Base-by-base conservation (phyloP, 2,888 invertebrate genomes). In the Thalpophila matura region DNA sequence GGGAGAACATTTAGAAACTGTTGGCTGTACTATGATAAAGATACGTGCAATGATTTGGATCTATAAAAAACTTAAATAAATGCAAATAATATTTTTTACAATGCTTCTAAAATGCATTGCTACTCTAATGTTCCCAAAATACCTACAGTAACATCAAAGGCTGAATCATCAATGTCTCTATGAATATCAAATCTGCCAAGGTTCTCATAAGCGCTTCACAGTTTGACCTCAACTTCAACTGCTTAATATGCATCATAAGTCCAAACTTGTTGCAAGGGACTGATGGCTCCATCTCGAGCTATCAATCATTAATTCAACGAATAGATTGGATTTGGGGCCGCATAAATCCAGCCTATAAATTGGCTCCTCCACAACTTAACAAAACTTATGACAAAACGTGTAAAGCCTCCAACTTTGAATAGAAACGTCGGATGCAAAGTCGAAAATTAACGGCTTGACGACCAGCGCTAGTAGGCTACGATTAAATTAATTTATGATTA, bases 291-390 rank as follows among this genome's bases (percentile, higher is more conserved):
- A 81, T 81, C 80, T 74, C 62, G 51, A 35, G 80, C 83, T 80
- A 86, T 88, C 85, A 81, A 84, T 87, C 85, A 84, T 80, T 77
- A 81, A 85, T 82, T 84, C 83, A 82, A 63, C 81, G 63, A 63
- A 71, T 80, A 82, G 82, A 88, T 89, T 86, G 85, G 86, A 83
- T 89, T 86, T 84, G 47, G 66, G 62, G 60, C 73, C 77, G 81
- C 81, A 80, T 83, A 84, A 86, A 85, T 81, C 69, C 72, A 74
- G 60, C 73, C 70, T 68, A 74, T 63, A 78, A 84, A 85, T 85
- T 85, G 77, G 69, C 75, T 73, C 64, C 72, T 70, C 46, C 55
- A 63, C 46, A 67, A 85, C 81, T 84, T 85, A 35, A 71, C 51
- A 37, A 63, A 86, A 86, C 79, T 86, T 84, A 77, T 35, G 59